Evolutionary conservation across 2,888 invertebrate species (phyloP).

Genomic region (Philaethria dido): DNA sequence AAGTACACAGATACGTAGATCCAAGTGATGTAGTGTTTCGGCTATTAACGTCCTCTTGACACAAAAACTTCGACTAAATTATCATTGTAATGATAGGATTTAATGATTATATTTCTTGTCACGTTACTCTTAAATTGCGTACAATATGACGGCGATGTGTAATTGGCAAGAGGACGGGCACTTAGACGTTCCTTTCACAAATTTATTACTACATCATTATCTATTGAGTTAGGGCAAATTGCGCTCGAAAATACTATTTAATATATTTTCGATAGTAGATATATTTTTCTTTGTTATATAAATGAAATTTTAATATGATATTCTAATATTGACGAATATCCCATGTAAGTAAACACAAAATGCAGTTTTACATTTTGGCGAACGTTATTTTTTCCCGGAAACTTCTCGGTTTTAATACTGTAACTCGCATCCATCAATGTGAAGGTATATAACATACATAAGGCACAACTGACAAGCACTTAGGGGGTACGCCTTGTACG

Average conservation of each 20-base stretch:
- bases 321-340: too few relatives aligned
- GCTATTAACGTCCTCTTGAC: neutral
- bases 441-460: too few relatives aligned
- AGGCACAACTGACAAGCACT: too few relatives aligned
- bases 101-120: slow-evolving; percentile 24
- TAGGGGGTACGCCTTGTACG: too few relatives aligned
- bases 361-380: too few relatives aligned
- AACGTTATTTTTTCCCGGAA: too few relatives aligned
- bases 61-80: slow-evolving; percentile 18
- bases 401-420: too few relatives aligned
- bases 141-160: slow-evolving; percentile 23
- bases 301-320: too few relatives aligned
- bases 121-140: slow-evolving; percentile 25
- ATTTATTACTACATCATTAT: slow-evolving; percentile 42
- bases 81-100: slow-evolving; percentile 20
- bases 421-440: too few relatives aligned
- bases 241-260: slow-evolving; percentile 30
- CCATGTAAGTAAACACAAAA: too few relatives aligned
- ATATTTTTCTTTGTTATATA: too few relatives aligned
- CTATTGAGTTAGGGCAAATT: slow-evolving; percentile 37
- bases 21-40: slow-evolving; percentile 3
- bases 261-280: neutral
- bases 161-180: slow-evolving; percentile 20
- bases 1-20: neutral
- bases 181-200: slow-evolving; percentile 37